Conservation (phyloP, 2,888 invertebrate genomes). For the Archips crataeganus region DNA sequence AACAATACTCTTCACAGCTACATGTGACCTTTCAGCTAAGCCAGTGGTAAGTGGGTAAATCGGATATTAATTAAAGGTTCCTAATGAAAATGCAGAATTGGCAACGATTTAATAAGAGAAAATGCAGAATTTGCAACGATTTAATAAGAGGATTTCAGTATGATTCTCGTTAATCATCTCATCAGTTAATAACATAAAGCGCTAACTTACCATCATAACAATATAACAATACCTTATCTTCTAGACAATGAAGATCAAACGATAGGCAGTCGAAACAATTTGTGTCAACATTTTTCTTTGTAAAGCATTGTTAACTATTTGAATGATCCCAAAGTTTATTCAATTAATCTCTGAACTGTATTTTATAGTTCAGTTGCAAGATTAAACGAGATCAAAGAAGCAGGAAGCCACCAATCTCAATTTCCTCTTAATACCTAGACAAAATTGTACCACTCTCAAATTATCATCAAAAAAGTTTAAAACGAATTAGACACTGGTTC, state of each 20-base stretch:
- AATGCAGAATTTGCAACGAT: no score
- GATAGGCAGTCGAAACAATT: neutral
- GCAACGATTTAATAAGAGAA: no score
- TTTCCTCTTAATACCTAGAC: conserved; percentile 56
- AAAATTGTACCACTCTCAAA: conserved; percentile 33
- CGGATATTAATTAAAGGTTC: no score
- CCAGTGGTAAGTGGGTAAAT: neutral
- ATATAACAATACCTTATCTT: neutral
- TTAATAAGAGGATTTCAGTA: no score
- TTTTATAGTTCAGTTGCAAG: conserved; percentile 34
- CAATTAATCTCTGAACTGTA: conserved; percentile 32
- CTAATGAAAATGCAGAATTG: no score
- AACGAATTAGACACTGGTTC: conserved; percentile 9
- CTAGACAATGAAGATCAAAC: neutral
- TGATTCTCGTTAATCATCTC: no score
- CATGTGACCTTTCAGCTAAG: neutral
- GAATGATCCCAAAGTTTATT: conserved; percentile 14
- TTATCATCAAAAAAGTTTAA: conserved; percentile 10
- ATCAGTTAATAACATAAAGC: neutral
- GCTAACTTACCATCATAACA: neutral
- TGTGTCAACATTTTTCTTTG: neutral
- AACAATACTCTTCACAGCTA: neutral
- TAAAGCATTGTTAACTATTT: conserved; percentile 14
- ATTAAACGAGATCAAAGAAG: conserved; percentile 62
- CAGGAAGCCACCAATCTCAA: conserved; percentile 65